Percentiles rank a stretch among this genome's conserved stretches.
phyloP scores from a whole-genome alignment of 2,888 invertebrate species.

The Athalia circularis region DNA sequence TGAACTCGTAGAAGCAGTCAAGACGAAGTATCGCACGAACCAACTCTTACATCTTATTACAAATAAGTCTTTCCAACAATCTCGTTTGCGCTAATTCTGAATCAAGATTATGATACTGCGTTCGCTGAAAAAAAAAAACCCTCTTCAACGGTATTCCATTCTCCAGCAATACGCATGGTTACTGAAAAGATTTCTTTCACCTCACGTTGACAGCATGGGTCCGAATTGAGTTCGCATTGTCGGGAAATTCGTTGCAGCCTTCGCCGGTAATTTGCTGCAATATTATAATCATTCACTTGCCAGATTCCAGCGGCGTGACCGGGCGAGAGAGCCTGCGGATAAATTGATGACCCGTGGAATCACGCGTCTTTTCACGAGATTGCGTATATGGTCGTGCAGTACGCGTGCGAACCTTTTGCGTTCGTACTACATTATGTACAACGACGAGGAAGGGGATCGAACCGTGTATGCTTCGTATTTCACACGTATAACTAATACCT shows the following conservation, averaged over 20 bases:
- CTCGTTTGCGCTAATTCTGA: too few relatives aligned
- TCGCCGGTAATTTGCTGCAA: slow-evolving; percentile 65
- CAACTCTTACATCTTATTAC: neutral
- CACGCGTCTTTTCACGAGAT: slow-evolving; percentile 41
- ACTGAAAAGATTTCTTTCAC: neutral
- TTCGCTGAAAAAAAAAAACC: too few relatives aligned
- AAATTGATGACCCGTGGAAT: slow-evolving; percentile 65
- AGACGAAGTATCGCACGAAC: slow-evolving; percentile 43
- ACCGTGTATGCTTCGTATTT: slow-evolving; percentile 27
- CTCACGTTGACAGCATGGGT: slow-evolving; percentile 21
- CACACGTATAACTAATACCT: slow-evolving; percentile 21
- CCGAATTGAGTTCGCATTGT: slow-evolving; percentile 1
- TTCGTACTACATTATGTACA: neutral
- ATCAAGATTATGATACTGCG: too few relatives aligned
- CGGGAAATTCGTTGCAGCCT: slow-evolving; percentile 61
- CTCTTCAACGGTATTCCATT: neutral
- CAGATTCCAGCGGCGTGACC: slow-evolving; percentile 51
- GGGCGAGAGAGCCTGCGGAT: slow-evolving; percentile 49
- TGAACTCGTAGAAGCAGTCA: slow-evolving; percentile 42
- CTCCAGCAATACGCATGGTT: neutral
- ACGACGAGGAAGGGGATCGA: neutral
- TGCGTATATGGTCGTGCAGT: slow-evolving; percentile 17
- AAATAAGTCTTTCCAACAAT: too few relatives aligned
- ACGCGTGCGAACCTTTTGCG: slow-evolving; percentile 9
- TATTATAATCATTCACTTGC: slow-evolving; percentile 65